phyloP scores from a whole-genome alignment of 2,113 vertebrate genomes.

The Phalacrocorax carbo region DNA sequence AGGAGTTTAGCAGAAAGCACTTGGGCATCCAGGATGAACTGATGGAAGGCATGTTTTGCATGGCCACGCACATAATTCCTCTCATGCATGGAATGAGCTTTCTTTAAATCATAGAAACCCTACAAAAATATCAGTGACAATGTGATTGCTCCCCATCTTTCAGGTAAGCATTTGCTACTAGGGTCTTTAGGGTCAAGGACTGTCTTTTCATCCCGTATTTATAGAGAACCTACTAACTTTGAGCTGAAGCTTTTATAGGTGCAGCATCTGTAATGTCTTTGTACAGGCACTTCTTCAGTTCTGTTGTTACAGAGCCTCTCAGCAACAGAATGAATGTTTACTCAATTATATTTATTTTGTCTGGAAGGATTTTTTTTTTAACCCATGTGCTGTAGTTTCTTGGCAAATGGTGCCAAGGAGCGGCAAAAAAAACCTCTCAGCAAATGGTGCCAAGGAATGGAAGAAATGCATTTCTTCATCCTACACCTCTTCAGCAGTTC shows the following conservation, averaged over 20 bases:
- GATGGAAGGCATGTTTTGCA: neutral
- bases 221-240: neutral
- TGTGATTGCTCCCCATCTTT: neutral
- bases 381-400: neutral
- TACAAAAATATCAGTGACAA: neutral
- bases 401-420: neutral
- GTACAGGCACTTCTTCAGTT: neutral
- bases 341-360: neutral
- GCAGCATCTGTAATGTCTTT: neutral
- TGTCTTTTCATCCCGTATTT: neutral
- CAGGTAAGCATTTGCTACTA: neutral
- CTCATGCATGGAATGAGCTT: neutral
- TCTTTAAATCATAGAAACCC: neutral
- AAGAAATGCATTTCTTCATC: neutral
- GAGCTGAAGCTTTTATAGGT: neutral
- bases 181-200: neutral
- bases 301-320: neutral
- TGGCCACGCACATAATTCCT: accelerated
- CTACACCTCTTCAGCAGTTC: neutral
- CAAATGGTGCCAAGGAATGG: neutral
- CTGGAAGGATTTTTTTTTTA: neutral
- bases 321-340: neutral
- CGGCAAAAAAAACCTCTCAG: accelerated
- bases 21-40: neutral
- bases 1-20: neutral